Evolutionary conservation across 1,140 invertebrate species (phyloP), one percentile per base, ranked within the genome.

Genomic region (Listronotus oregonensis): DNA sequence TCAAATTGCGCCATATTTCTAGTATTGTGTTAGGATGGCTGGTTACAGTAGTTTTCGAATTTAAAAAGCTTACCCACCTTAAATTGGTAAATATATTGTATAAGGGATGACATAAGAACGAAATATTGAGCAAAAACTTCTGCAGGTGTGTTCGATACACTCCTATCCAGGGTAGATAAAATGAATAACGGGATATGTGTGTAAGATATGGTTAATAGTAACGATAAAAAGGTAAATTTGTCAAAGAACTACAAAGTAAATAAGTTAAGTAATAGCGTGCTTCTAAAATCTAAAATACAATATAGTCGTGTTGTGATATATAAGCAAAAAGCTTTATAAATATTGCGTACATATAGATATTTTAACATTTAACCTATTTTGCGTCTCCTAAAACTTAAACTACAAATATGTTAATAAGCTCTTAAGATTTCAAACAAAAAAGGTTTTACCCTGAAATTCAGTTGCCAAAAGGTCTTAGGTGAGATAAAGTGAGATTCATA

Each of bases 251-350:
- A 47, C 46, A 68, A 72, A 63, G 46, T 58, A 59, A 50, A 52
- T 43, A 63, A 63, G 34, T 10, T 67, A 67, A 73, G 69, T 71
- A 73, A 73, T 58, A 72, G 70, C 68, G 66, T 73, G 70, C 68
- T 32, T 66, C 71, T 73, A 71, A 64, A 64, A 52, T 65, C 64
- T 65, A 59, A 69, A 71, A 66, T 70, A 71, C 70, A 68, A 68
- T 70, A 70, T 60, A 72, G 72, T 73, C 72, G 72, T 73, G 72
- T 73, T 73, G 72, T 73, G 72, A 71, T 67, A 50, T 60, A 57
- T 66, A 71, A 73, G 70, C 69, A 66, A 73, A 71, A 73, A 69
- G 64, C 69, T 62, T 64, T 71, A 69, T 63, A 68, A 68, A 66
- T 68, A 61, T 34, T 68, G 68, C 66, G 58, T 72, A 72, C 68